Evolutionary conservation across 2,888 invertebrate species (phyloP), one percentile per base, ranked within the genome.

Genomic region (Eudemis profundana): DNA sequence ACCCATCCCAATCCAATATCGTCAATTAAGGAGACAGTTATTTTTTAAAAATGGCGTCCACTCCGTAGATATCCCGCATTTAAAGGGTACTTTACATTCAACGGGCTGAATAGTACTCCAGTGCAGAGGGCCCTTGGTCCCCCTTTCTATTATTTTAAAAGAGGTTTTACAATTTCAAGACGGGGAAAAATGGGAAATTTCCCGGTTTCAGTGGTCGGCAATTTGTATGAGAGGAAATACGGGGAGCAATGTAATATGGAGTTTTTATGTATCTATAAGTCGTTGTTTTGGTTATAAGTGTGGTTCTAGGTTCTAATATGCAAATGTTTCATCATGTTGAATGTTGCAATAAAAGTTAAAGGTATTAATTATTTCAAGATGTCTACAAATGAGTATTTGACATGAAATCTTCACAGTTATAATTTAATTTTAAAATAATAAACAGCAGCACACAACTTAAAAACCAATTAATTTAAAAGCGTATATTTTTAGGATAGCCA

Each of bases 61-160:
- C 65, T 60, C 50, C n/a, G 17, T 57, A 59, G 51, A 51, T 65
- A 65, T 60, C 51, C 57, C 23, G 49, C 47, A 65, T 65, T 65
- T 65, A 65, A 17, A 60, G 51, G 29, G 65, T 5, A 60, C 65
- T 65, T 60, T 46, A 53, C 60, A 65, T 65, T 65, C 65, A 65
- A 46, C 65, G 21, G 50, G 10, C 60, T 65, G 65, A 65, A 65
- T 65, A 47, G 65, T 60, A 14, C 65, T 65, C 19, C 38, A 40
- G 29, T 38, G 15, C 36, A 33, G 42, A 59, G 65, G 40, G 15
- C 38, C 21, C 65, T 65, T 53, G 29, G 38, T 21, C 47, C 65
- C 65, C 65, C 53, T 46, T 65, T 60, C 65, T 65, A 65, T 65
- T 65, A 65, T 65, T 65, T 65, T 65, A 65, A 65, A 60, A 65